A percentile compares a stretch with the other conserved stretches of the same genome.
Conservation (phyloP, 1,140 invertebrate genomes). For the Pseudomyrmex flavicornis region DNA sequence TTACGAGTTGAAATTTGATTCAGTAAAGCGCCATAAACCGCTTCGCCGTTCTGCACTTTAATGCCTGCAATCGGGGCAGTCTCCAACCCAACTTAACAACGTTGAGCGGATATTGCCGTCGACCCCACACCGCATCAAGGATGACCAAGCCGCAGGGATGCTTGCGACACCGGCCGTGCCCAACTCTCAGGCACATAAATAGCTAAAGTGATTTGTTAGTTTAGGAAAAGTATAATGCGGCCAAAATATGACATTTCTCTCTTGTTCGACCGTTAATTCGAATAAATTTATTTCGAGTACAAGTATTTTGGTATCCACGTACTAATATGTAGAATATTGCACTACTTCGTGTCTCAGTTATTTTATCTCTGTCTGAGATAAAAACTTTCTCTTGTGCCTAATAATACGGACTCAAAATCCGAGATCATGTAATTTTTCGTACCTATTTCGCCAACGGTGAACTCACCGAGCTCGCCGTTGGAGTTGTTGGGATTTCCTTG, state of each 20-base stretch:
- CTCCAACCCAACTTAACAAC: slow-evolving; percentile 51
- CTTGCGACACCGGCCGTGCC: not conserved
- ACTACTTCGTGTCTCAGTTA: not conserved
- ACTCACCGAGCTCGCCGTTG: slow-evolving; percentile 1
- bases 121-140: slow-evolving; percentile 43
- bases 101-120: slow-evolving; percentile 54
- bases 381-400: not conserved
- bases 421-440: not conserved
- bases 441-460: slow-evolving; percentile 16
- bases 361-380: not conserved
- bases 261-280: not conserved
- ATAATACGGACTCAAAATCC: not conserved
- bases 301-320: not conserved
- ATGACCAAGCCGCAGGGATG: slow-evolving; percentile 56
- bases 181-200: slow-evolving; percentile 49
- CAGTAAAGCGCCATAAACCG: slow-evolving; percentile 50
- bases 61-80: slow-evolving; percentile 57
- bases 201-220: slow-evolving; percentile 40
- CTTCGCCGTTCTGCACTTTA: slow-evolving; percentile 45
- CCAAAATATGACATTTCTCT: not conserved
- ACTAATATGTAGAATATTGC: not conserved
- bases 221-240: slow-evolving; percentile 1
- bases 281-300: not conserved
- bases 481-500: slow-evolving; percentile 38
- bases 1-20: slow-evolving; percentile 52